phyloP scores from a whole-genome alignment of 1,140 invertebrate genomes.

The Bombus cullumanus region DNA sequence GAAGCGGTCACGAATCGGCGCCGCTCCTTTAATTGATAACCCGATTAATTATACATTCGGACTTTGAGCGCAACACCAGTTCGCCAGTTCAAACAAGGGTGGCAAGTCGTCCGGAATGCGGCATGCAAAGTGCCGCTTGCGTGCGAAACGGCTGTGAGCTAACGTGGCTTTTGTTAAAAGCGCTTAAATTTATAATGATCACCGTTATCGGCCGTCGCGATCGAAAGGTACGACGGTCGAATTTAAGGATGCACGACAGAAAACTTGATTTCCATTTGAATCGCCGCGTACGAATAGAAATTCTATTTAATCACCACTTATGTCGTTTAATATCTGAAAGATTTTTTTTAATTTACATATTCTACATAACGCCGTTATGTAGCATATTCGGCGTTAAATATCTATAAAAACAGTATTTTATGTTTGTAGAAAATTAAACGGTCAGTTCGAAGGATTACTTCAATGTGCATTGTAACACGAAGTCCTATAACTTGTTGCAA shows the following conservation, averaged over 20 bases:
- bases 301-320: background rate
- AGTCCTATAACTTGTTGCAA: constrained; percentile 13
- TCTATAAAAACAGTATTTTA: background rate
- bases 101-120: constrained; percentile 66
- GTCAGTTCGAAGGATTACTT: background rate
- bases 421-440: background rate
- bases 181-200: constrained; percentile 70
- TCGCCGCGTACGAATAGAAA: background rate
- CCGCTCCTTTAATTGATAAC: constrained; percentile 67
- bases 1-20: constrained; percentile 38
- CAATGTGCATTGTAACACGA: background rate
- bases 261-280: background rate
- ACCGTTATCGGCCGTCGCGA: constrained; percentile 53
- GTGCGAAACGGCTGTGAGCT: constrained; percentile 60
- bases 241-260: constrained; percentile 33
- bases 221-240: constrained; percentile 27
- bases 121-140: constrained; percentile 71
- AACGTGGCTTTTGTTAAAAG: constrained; percentile 70
- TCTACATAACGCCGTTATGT: background rate
- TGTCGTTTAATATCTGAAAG: too few species aligned
- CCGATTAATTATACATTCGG: constrained; percentile 69
- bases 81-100: constrained; percentile 65
- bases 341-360: background rate
- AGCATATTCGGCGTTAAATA: background rate
- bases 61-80: constrained; percentile 61